A percentile compares a stretch with the other conserved stretches of the same genome.
Evolutionary conservation across 2,888 invertebrate species (phyloP).

Genomic region (Hirtodrosophila alboralis): DNA sequence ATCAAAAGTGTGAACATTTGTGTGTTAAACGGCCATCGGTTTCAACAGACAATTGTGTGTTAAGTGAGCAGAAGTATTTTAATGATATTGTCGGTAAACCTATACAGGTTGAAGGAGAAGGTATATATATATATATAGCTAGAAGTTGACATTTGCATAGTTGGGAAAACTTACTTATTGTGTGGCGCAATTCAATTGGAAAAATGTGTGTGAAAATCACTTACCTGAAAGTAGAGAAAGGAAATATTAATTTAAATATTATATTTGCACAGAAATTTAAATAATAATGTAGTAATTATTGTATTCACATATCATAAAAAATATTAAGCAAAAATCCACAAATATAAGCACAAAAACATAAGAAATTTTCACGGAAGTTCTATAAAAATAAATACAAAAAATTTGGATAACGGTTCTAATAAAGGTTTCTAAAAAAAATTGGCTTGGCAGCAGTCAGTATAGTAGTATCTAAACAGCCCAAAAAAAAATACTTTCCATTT

Average conservation of each 20-base stretch:
- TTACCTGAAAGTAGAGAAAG: conserved; percentile 46
- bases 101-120: not conserved
- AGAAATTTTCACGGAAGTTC: no score
- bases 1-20: conserved; percentile 79
- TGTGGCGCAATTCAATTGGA: not conserved
- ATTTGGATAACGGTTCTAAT: no score
- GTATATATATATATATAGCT: no score
- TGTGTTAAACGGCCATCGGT: conserved; percentile 71
- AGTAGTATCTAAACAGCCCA: no score
- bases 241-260: conserved; percentile 1
- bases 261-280: no score
- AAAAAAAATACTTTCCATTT: no score
- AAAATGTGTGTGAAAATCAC: conserved; percentile 6
- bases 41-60: conserved; percentile 64
- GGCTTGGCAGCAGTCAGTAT: no score
- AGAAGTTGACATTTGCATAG: conserved; percentile 29
- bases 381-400: no score
- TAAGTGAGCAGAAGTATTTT: conserved; percentile 54
- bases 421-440: no score
- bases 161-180: conserved; percentile 31
- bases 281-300: not conserved
- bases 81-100: conserved; percentile 29
- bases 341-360: no score
- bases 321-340: no score
- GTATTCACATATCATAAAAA: no score